phyloP scores from a whole-genome alignment of 2,113 vertebrate species.

The Dasyprocta punctata region DNA sequence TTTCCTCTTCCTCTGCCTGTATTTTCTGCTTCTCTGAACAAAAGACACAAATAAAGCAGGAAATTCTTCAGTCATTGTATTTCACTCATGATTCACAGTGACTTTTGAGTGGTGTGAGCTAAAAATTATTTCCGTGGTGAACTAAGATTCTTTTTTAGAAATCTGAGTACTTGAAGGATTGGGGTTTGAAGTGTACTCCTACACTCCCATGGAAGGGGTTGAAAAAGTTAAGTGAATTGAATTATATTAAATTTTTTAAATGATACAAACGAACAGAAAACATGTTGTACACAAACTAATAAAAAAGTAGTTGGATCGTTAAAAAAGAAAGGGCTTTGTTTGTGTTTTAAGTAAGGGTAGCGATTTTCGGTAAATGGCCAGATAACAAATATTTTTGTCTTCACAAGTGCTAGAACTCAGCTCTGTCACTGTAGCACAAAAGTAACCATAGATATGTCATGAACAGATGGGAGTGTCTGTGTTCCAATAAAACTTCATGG shows the following conservation, averaged over 20 bases:
- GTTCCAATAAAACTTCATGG: background rate
- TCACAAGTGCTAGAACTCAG: background rate
- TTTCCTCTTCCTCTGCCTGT: background rate
- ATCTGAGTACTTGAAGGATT: background rate
- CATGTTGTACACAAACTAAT: background rate
- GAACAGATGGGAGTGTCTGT: background rate
- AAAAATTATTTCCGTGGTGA: constrained; percentile 19
- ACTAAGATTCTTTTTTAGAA: background rate
- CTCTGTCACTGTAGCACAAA: background rate
- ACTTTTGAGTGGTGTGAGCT: background rate
- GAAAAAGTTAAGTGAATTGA: constrained; percentile 1
- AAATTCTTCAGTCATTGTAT: background rate
- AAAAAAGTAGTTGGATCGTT: background rate
- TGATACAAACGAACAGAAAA: background rate
- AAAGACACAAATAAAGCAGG: background rate
- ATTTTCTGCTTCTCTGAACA: constrained; percentile 11
- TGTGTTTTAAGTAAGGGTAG: background rate
- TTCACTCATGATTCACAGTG: background rate
- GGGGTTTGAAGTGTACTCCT: background rate
- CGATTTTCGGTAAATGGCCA: background rate
- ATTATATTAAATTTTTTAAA: constrained; percentile 22
- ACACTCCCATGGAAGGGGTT: background rate
- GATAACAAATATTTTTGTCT: background rate
- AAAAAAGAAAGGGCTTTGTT: background rate
- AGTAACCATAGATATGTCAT: background rate